Base-by-base conservation (phyloP, 1,140 invertebrate species). In the Grapholita molesta region DNA sequence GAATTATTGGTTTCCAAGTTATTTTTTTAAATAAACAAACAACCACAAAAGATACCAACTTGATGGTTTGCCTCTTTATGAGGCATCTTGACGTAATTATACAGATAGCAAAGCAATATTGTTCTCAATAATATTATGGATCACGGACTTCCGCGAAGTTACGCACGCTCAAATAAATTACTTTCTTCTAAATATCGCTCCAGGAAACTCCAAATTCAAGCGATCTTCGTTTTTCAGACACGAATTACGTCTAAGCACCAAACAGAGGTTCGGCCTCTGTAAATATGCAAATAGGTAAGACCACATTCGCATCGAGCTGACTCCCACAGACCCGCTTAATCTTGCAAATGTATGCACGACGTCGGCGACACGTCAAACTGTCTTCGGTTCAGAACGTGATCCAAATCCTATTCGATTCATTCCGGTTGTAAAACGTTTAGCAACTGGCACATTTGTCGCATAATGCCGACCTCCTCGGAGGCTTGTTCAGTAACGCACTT, bases 311-410 rank as follows among this genome's bases (percentile, higher is more conserved):
- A 73, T 75, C 53, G 77, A 74, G 72, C 66, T 7, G 64, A 52
- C 68, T 67, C 67, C 15, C 48, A 24, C 70, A 77, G 70, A 67
- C 64, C 81, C 80, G 79, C 75, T 86, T 88, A 88, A 85, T 86
- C 82, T 86, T 88, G 86, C 84, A 90, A 90, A 90, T 87, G 87
- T 89, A 89, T 88, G 86, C 86, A 85, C 89, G 81, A 82, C 82
- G 79, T 78, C 77, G 78, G 84, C 83, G 78, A 84, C 83, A 85
- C 83, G 84, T 87, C 86, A 88, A 84, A 86, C 84, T 82, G 84
- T 86, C 86, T 88, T 86, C 84, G 76, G 75, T 76, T 72, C 67
- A 83, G 77, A 76, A 89, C 85, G 86, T 88, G 88, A 90, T 90
- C 88, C 81, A 88, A 88, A 88, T 90, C 80, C 83, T 78, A 88